These are phyloP conservation scores for Drepanosiphum platanoidis DNA, from an alignment of 2,888 invertebrate species.

Conservation along the genomic window DNA sequence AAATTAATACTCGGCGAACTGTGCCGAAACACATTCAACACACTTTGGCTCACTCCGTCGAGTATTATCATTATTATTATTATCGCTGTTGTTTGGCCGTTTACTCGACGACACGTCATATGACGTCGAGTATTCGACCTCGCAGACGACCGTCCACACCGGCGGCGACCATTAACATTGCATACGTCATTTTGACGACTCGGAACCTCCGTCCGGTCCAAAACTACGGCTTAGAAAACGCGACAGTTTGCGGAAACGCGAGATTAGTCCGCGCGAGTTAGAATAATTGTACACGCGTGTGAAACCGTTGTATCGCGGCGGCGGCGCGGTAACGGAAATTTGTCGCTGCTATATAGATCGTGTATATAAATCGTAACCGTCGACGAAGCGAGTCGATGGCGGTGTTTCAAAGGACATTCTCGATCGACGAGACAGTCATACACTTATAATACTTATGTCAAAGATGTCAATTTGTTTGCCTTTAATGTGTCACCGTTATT, in stretches of 20 bases:
- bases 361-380: not conserved
- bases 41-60: not conserved
- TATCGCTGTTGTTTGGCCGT: not conserved
- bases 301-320: no score
- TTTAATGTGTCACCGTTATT: no score
- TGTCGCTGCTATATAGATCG: not conserved
- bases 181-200: not conserved
- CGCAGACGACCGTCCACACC: not conserved
- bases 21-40: not conserved
- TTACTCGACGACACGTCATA: not conserved
- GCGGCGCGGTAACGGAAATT: not conserved
- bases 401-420: no score
- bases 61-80: not conserved
- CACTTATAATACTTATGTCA: no score
- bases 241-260: no score
- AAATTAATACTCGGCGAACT: not conserved
- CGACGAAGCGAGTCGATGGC: not conserved
- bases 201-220: not conserved
- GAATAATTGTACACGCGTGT: no score
- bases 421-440: no score
- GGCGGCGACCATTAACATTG: not conserved
- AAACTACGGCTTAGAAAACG: not conserved
- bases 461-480: not conserved
- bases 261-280: no score
- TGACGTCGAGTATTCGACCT: no score